Conservation (phyloP, 2,797 vertebrate species). For the Eupleurogrammus muticus region DNA sequence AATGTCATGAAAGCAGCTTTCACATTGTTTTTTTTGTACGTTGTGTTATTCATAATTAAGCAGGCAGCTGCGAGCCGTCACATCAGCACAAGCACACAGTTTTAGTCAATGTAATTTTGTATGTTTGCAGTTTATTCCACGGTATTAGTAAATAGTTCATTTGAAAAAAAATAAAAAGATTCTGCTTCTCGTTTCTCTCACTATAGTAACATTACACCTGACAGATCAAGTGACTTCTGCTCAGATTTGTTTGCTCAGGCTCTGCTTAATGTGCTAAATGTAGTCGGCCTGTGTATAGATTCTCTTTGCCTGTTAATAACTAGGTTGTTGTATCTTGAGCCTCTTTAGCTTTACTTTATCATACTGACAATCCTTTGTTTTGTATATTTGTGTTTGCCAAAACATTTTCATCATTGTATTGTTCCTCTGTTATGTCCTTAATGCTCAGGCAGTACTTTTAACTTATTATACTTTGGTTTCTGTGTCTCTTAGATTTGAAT, state of each 20-base stretch:
- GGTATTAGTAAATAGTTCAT: conserved; percentile 21
- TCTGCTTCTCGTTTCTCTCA: conserved; percentile 16
- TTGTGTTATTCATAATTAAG: conserved; percentile 25
- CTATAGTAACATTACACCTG: conserved; percentile 6
- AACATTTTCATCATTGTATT: conserved; percentile 21
- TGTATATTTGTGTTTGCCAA: conserved; percentile 38
- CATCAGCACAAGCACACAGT: conserved; percentile 34
- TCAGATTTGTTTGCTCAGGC: conserved; percentile 31
- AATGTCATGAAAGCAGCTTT: conserved; percentile 37
- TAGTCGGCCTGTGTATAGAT: conserved; percentile 1
- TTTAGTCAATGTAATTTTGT: conserved; percentile 12
- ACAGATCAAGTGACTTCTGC: conserved; percentile 2
- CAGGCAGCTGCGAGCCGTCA: conserved; percentile 11
- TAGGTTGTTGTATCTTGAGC: conserved; percentile 16
- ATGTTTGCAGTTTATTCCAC: conserved; percentile 17
- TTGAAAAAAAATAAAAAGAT: conserved; percentile 15
- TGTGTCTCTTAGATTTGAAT: conserved; percentile 27
- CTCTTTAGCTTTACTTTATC: conserved; percentile 21
- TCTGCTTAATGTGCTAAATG: not conserved
- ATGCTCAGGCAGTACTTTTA: conserved; percentile 20
- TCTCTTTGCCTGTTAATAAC: conserved; percentile 14
- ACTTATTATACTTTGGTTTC: conserved; percentile 34
- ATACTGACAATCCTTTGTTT: conserved; percentile 46
- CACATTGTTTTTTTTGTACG: not conserved
- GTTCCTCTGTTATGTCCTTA: conserved; percentile 35